phyloP scores from a whole-genome alignment of 2,888 invertebrate species.

The Limenitis camilla region DNA sequence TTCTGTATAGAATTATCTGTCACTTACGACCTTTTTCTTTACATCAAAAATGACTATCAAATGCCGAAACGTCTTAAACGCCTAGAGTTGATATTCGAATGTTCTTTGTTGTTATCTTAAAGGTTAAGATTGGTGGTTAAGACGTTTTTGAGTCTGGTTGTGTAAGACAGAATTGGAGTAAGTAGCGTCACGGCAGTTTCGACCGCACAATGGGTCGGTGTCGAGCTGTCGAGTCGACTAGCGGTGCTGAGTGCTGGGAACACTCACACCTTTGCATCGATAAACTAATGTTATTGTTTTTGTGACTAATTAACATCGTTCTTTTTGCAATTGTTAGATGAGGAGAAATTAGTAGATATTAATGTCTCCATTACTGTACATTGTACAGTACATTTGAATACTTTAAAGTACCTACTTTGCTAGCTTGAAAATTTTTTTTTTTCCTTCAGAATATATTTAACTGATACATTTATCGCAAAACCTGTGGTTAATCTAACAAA shows the following conservation, averaged over 20 bases:
- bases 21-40: conserved; percentile 49
- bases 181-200: conserved; percentile 72
- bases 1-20: conserved; percentile 30
- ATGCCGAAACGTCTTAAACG: conserved; percentile 44
- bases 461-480: too few relatives aligned
- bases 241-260: conserved; percentile 59
- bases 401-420: too few relatives aligned
- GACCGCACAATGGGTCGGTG: conserved; percentile 70
- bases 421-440: too few relatives aligned
- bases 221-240: conserved; percentile 64
- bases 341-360: background rate
- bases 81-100: conserved; percentile 30
- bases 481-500: too few relatives aligned
- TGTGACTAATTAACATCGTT: conserved; percentile 60
- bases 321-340: conserved; percentile 30
- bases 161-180: conserved; percentile 70
- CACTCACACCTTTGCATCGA: conserved; percentile 65
- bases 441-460: too few relatives aligned
- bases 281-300: conserved; percentile 66
- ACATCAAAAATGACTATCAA: conserved; percentile 21
- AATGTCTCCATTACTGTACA: background rate
- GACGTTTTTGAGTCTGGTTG: conserved; percentile 47
- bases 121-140: conserved; percentile 42
- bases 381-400: too few relatives aligned
- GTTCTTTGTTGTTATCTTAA: conserved; percentile 35